Evolutionary conservation across 2,113 vertebrate genomes (phyloP), one percentile per base, ranked within the genome.

Genomic region (Pomatostomus ruficeps): DNA sequence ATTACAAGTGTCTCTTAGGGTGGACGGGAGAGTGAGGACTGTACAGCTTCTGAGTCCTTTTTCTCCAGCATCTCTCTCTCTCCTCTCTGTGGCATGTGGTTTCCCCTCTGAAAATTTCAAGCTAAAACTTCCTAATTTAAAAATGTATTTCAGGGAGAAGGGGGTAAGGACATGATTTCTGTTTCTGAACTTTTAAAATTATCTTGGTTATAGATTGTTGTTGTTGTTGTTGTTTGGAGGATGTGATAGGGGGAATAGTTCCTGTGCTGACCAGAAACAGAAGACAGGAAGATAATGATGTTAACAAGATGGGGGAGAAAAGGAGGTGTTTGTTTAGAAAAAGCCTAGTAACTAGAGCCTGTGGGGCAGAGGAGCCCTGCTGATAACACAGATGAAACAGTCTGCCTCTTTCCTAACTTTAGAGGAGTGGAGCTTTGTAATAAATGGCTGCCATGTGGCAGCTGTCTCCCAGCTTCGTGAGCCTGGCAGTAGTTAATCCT

Each of bases 401-500:
- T 38, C 90, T 96, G 89, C 92, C 89, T 96, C 89, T 96, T 90
- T 83, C 96, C 95, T 96, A 93, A 96, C 94, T 97, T 89, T 59
- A 66, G 82, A 91, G 92, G 89, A 96, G 67, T 67, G 93, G 94
- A 91, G 31, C 96, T 88, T 91, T 88, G 87, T 95, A 98, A 97
- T 97, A 97, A 96, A 98, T 96, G 97, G 95, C 96, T 97, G 96
- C 97, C 96, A 90, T 97, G 97, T 96, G 95, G 96, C 97, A 96
- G 97, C 97, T 95, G 96, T 92, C 59, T 95, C 55, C 71, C 85
- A 74, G 96, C 95, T 96, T 95, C 57, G 40, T 68, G 79, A 93
- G 94, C 93, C 96, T 97, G 97, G 97, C 96, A 91, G 94, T 88
- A 87, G 83, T 97, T 96, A 95, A 94, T 91, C 90, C 94, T 92